A percentile compares a stretch with the other conserved stretches of the same genome.
Conservation (phyloP, 1,140 invertebrate species). For the Octopus bimaculoides region DNA sequence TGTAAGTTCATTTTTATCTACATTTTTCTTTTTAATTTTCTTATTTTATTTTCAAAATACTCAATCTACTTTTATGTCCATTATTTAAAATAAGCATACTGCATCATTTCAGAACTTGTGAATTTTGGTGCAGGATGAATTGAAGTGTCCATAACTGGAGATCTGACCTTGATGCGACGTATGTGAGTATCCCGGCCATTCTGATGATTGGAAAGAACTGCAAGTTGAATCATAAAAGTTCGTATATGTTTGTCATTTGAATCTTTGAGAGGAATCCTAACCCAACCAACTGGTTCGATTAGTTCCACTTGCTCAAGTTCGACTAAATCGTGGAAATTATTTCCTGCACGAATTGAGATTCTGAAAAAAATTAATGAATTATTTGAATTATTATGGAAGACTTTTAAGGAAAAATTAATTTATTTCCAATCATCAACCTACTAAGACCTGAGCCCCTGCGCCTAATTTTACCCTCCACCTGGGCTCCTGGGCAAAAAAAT, state of each 20-base stretch:
- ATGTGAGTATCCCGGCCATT: slow-evolving; percentile 98
- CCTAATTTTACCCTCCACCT: too few relatives aligned
- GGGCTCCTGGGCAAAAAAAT: too few relatives aligned
- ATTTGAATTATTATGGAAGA: background rate
- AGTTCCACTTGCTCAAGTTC: slow-evolving; percentile 94
- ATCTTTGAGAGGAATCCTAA: slow-evolving; percentile 81
- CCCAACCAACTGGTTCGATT: slow-evolving; percentile 93
- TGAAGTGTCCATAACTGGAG: slow-evolving; percentile 76
- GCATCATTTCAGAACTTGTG: slow-evolving; percentile 76
- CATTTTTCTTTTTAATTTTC: too few relatives aligned
- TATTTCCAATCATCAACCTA: too few relatives aligned
- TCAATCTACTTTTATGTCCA: background rate
- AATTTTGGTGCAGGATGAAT: slow-evolving; percentile 75
- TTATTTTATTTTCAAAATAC: too few relatives aligned
- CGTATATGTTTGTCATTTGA: slow-evolving; percentile 82
- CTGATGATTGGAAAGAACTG: slow-evolving; percentile 90
- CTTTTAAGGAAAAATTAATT: too few relatives aligned
- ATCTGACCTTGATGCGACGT: slow-evolving; percentile 94
- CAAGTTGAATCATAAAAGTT: slow-evolving; percentile 89
- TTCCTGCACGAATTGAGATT: slow-evolving; percentile 91
- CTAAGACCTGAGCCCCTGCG: too few relatives aligned
- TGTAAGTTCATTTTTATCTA: too few relatives aligned
- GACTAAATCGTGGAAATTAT: slow-evolving; percentile 96
- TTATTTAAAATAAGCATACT: slow-evolving; percentile 75
- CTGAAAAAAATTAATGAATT: slow-evolving; percentile 57